Base-by-base conservation (phyloP, 2,113 vertebrate species). In the Nesoenas mayeri region DNA sequence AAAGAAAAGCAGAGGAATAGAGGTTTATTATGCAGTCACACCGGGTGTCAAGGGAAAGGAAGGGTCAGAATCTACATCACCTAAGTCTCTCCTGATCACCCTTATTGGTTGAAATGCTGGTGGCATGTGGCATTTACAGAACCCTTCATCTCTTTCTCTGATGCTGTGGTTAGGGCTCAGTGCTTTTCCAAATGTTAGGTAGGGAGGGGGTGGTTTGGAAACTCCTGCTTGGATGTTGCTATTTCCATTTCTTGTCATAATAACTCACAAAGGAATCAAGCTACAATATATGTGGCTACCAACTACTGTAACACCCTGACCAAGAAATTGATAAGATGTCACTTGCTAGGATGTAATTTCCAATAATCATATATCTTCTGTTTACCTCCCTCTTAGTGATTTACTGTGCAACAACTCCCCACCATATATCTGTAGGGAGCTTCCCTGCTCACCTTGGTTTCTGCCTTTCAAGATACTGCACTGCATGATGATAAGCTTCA, bases 381-480 rank as follows among this genome's bases (percentile, higher is more conserved):
- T 80, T 97, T 93, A 56, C 56, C 51, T 87, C 11, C 34, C 47
- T 95, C 31, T 79, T 22, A 15, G 73, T 81, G 94, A 93, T 94
- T 94, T 93, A 91, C 44, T 20, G 71, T 28, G 29, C 15, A 75
- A 64, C 51, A 93, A 11, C 72, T 95, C 77, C 54, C 73, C 51
- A 25, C 75, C 70, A 58, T 38, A 42, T 58, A 85, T 91, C 81
- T 96, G 79, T 57, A 48, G 71, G 71, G 66, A 94, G 51, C 40
- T 95, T 91, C 80, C 75, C 73, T 92, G 84, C 67, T 92, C 83
- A 74, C 89, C 78, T 89, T 91, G 85, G 20, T 85, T 82, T 80
- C 91, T 96, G 79, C 85, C 34, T 92, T 87, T 85, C 44, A 67
- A 26, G 91, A 70, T 72, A 38, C 67, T 85, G 84, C 85, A 86